Evolutionary conservation across 2,888 invertebrate genomes (phyloP).

Genomic region (Hirudinaria manillensis): DNA sequence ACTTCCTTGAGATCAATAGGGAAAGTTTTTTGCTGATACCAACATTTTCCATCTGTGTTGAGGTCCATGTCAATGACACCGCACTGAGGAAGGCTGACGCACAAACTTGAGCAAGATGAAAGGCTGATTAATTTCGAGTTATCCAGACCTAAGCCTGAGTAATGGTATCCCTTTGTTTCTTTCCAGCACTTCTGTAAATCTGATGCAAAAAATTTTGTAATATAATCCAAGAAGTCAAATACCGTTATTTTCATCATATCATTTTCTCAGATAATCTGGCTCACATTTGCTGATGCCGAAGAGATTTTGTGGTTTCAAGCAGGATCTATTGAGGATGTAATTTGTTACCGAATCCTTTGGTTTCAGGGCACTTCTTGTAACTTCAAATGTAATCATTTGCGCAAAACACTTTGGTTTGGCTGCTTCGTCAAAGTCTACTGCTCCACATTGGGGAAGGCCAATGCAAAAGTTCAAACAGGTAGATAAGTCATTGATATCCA

Average conservation of each 20-base stretch:
- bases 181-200: constrained; percentile 4
- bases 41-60: not conserved
- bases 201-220: not conserved
- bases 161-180: not conserved
- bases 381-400: not conserved
- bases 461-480: not conserved
- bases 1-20: not conserved
- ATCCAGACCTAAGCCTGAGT: not conserved
- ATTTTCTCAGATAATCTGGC: too few relatives aligned
- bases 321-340: not conserved
- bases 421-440: not conserved
- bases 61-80: not conserved
- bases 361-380: not conserved
- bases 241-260: too few relatives aligned
- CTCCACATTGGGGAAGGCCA: not conserved
- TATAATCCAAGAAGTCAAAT: too few relatives aligned
- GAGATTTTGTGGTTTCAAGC: not conserved
- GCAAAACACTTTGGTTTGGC: not conserved
- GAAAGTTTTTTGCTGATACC: not conserved
- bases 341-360: not conserved
- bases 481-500: not conserved
- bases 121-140: not conserved
- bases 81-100: not conserved
- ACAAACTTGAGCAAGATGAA: not conserved
- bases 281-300: too few relatives aligned